Base-by-base conservation (phyloP, 2,113 vertebrate species). In the Fulmarus glacialis region DNA sequence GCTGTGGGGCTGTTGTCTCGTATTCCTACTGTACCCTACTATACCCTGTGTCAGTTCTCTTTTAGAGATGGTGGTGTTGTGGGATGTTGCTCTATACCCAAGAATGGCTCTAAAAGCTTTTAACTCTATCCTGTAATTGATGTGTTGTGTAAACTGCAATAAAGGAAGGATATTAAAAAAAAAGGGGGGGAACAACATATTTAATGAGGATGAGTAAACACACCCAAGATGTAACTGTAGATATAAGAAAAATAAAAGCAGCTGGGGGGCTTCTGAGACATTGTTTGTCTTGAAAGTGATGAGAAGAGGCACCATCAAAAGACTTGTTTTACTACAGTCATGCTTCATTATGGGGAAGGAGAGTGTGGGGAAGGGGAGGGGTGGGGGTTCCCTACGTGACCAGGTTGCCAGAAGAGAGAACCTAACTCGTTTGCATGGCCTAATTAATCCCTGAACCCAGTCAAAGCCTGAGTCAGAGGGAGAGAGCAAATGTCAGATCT, bases 171-270 rank as follows among this genome's bases (percentile, higher is more conserved):
- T 87, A 73, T 82, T 78, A 18, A 11, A 84, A 77, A 38, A 43
- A 27, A 45, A 1, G 2, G 19, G 63, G 55, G 82, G 16, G 3
- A 15, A 67, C 75, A 90, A 86, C 72, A 92, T 96, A 97, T 97
- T 98, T 93, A 89, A 96, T 98, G 95, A 98, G 98, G 78, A 95
- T 86, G 80, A 60, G 83, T 94, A 97, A 97, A 97, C 94, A 97
- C 94, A 95, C 84, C 84, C 89, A 96, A 95, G 94, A 92, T 90
- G 97, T 98, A 98, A 98, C 97, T 95, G 98, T 97, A 98, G 97
- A 96, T 98, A 98, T 97, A 97, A 98, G 97, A 97, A 98, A 98
- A 98, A 98, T 98, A 98, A 97, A 97, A 98, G 93, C 97, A 96
- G 94, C 96, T 96, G 97, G 95, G 93, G 96, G 95, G 96, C 92